phyloP scores from a whole-genome alignment of 2,113 vertebrate genomes.

The Limnothrissa miodon region DNA sequence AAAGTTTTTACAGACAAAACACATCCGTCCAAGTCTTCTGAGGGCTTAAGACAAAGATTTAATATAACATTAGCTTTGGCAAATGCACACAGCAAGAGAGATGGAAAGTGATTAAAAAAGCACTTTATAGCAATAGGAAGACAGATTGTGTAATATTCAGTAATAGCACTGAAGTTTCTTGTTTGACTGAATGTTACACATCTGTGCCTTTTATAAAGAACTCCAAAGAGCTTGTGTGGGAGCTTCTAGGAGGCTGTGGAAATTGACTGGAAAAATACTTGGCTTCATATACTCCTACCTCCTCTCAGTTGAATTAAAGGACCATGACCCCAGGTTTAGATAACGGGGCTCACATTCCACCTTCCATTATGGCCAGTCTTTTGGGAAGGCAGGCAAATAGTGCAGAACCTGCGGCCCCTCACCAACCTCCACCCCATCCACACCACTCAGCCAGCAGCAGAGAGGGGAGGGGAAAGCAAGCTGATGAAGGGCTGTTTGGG shows the following conservation, averaged over 20 bases:
- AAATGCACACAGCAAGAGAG: neutral
- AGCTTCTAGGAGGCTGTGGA: slow-evolving; percentile 19
- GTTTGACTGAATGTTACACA: neutral
- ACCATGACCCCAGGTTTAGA: slow-evolving; percentile 17
- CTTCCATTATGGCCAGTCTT: slow-evolving; percentile 22
- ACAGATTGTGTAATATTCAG: slow-evolving; percentile 19
- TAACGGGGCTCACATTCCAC: slow-evolving; percentile 17
- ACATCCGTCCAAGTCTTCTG: neutral
- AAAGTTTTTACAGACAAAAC: slow-evolving; percentile 5
- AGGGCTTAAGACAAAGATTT: neutral
- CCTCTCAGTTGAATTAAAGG: slow-evolving; percentile 17
- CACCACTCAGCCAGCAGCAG: neutral
- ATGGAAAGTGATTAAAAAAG: neutral
- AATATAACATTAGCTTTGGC: neutral
- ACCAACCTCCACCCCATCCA: neutral
- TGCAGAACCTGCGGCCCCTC: slow-evolving; percentile 15
- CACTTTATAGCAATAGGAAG: neutral
- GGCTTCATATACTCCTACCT: slow-evolving; percentile 1
- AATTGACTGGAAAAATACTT: slow-evolving; percentile 27
- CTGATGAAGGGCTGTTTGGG: neutral
- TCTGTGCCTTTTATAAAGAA: slow-evolving; percentile 17
- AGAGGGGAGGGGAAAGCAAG: neutral
- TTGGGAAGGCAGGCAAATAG: slow-evolving; percentile 25
- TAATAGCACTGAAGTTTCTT: slow-evolving; percentile 15
- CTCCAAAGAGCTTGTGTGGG: neutral